Percentiles rank a stretch among this genome's conserved stretches.
phyloP scores from a whole-genome alignment of 2,113 vertebrate species.

The Pedionomus torquatus region DNA sequence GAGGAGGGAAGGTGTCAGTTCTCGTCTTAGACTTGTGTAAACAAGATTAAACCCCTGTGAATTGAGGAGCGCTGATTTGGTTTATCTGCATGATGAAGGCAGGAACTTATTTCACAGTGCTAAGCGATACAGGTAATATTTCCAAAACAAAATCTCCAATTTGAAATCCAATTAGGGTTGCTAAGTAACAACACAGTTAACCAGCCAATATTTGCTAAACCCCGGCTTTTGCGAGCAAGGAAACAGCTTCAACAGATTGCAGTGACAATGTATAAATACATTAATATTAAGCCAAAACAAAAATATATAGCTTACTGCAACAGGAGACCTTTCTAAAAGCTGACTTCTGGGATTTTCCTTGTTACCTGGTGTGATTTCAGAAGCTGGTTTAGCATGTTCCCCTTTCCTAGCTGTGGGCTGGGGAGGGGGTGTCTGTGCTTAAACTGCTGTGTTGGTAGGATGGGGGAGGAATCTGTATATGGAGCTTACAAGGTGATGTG shows the following conservation, averaged over 20 bases:
- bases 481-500: background rate
- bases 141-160: constrained; percentile 61
- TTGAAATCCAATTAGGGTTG: constrained; percentile 71
- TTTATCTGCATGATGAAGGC: constrained; percentile 31
- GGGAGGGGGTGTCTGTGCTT: background rate
- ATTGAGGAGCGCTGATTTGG: background rate
- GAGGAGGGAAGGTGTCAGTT: background rate
- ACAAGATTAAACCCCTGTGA: background rate
- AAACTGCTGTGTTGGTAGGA: background rate
- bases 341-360: background rate
- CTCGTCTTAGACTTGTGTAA: background rate
- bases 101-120: constrained; percentile 28
- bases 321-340: background rate
- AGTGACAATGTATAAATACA: constrained; percentile 39
- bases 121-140: constrained; percentile 62
- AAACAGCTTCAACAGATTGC: constrained; percentile 29
- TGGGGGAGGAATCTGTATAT: accelerated
- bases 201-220: constrained; percentile 66
- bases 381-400: background rate
- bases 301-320: background rate
- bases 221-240: constrained; percentile 26
- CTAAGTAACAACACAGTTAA: constrained; percentile 66
- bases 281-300: constrained; percentile 27
- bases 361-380: background rate
- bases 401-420: background rate